Evolutionary conservation across 2,113 vertebrate genomes (phyloP).

Genomic region (Pangasianodon hypophthalmus): DNA sequence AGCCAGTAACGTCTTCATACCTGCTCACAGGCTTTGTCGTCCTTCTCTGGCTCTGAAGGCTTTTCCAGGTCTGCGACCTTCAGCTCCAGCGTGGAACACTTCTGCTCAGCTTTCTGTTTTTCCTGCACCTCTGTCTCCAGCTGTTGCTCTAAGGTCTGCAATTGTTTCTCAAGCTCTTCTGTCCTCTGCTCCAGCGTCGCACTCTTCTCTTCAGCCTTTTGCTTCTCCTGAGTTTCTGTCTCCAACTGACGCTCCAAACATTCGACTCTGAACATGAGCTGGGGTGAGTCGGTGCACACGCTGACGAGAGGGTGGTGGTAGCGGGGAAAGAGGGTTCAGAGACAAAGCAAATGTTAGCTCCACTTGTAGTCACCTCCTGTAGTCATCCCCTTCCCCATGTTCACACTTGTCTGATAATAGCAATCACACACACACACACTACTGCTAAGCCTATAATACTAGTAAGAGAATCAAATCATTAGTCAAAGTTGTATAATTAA

Average conservation of each 20-base stretch:
- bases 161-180: slow-evolving; percentile 57
- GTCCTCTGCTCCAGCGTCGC: slow-evolving; percentile 47
- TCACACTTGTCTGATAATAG: too few relatives aligned
- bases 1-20: slow-evolving; percentile 45
- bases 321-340: not conserved
- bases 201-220: slow-evolving; percentile 48
- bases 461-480: not conserved
- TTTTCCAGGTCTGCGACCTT: slow-evolving; percentile 50
- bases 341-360: not conserved
- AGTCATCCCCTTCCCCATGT: not conserved
- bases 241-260: slow-evolving; percentile 58
- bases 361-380: not conserved
- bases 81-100: slow-evolving; percentile 42
- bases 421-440: not conserved
- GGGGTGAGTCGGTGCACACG: slow-evolving; percentile 33
- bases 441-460: not conserved
- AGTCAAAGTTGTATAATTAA: too few relatives aligned
- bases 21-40: slow-evolving; percentile 48
- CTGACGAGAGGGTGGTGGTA: slow-evolving; percentile 35
- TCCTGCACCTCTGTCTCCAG: slow-evolving; percentile 56
- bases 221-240: slow-evolving; percentile 57
- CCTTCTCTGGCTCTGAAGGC: slow-evolving; percentile 7
- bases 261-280: slow-evolving; percentile 57
- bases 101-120: slow-evolving; percentile 51
- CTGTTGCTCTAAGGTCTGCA: slow-evolving; percentile 56